These are phyloP conservation scores for Perithous albicinctus DNA, from an alignment of 2,888 invertebrate genomes.

Conservation along the genomic window DNA sequence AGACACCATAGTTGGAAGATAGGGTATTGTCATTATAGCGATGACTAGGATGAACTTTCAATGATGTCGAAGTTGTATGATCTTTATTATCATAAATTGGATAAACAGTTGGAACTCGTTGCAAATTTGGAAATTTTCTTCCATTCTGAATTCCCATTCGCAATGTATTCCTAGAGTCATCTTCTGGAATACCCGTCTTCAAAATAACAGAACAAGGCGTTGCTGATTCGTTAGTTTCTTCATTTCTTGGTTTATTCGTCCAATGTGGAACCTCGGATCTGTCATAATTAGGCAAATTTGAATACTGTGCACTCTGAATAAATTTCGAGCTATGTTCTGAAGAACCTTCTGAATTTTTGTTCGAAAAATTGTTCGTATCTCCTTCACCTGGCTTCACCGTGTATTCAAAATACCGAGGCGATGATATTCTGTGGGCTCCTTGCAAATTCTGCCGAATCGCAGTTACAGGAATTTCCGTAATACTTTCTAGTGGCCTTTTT, in stretches of 20 bases:
- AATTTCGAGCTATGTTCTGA: neutral
- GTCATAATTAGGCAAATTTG: neutral
- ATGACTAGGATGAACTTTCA: neutral
- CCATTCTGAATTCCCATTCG: neutral
- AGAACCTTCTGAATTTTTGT: neutral
- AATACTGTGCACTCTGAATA: neutral
- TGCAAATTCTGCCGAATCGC: slow-evolving; percentile 18
- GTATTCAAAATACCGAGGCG: slow-evolving; percentile 5
- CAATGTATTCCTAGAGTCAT: neutral
- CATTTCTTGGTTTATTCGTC: neutral
- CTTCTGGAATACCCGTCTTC: neutral
- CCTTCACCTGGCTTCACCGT: slow-evolving; percentile 4
- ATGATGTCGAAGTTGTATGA: neutral
- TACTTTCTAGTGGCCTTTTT: neutral
- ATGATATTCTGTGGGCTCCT: slow-evolving; percentile 18
- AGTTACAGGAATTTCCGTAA: neutral
- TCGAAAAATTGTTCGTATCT: neutral
- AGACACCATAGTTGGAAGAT: neutral
- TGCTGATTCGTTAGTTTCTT: neutral
- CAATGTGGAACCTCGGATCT: neutral
- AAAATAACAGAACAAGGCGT: neutral
- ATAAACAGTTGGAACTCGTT: slow-evolving; percentile 10
- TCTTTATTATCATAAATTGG: neutral
- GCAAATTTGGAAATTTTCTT: neutral
- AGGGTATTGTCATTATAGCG: neutral